Percentiles rank a stretch among this genome's conserved stretches.
Conservation (phyloP, 92 coral and sea anemone genomes). For the Parazoanthus swiftii region DNA sequence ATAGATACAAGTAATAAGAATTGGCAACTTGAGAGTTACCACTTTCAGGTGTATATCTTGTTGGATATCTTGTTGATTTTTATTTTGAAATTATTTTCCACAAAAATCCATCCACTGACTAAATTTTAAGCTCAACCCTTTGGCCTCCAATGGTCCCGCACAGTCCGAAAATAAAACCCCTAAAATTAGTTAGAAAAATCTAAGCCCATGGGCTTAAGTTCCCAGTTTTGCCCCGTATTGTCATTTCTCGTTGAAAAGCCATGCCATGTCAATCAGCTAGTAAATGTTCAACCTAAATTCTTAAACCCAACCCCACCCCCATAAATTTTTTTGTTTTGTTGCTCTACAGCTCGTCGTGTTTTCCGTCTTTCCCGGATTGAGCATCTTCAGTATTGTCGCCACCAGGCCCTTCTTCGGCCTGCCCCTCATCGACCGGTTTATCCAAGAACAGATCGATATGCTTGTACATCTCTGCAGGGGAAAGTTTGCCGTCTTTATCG, state of each 20-base stretch:
- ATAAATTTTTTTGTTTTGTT: too few relatives aligned
- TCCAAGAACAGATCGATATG: conserved; percentile 74
- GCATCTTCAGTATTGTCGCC: conserved; percentile 7
- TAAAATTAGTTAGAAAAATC: too few relatives aligned
- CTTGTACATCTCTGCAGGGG: conserved; percentile 76
- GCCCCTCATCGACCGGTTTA: conserved; percentile 47
- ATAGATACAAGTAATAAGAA: too few relatives aligned
- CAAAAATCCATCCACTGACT: not conserved
- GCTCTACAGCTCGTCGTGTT: conserved; percentile 35
- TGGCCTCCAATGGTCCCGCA: not conserved
- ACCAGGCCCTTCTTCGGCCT: not conserved
- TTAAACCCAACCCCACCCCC: not conserved
- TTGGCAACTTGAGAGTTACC: too few relatives aligned
- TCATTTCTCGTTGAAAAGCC: not conserved
- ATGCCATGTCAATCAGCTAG: not conserved
- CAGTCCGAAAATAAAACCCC: not conserved
- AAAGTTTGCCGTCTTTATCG: conserved; percentile 78
- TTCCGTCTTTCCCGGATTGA: conserved; percentile 14
- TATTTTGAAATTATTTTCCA: too few relatives aligned
- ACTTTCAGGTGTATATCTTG: too few relatives aligned
- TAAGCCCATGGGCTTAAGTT: not conserved
- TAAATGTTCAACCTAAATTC: not conserved
- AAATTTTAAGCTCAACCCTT: not conserved
- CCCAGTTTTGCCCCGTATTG: too few relatives aligned
- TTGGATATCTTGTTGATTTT: too few relatives aligned